A percentile compares a stretch with the other conserved stretches of the same genome.
Evolutionary conservation across 2,888 invertebrate genomes (phyloP).

Genomic region (Physocephala rufipes): DNA sequence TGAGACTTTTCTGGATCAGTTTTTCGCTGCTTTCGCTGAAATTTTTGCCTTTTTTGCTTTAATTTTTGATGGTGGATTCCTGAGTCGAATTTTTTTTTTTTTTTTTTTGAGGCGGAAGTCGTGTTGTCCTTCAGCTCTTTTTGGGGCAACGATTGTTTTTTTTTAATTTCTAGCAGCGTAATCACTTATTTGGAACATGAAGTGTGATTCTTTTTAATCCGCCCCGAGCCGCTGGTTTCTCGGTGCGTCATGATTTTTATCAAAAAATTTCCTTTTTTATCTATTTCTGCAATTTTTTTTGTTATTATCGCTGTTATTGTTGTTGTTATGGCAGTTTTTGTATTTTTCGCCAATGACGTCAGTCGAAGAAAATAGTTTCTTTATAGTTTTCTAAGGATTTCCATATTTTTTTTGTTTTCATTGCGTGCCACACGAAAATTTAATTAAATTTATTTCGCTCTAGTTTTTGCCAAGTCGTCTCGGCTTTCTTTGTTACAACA

Average conservation of each 20-base stretch:
- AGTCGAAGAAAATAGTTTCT: neutral
- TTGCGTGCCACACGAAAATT: slow-evolving; percentile 19
- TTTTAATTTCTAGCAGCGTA: neutral
- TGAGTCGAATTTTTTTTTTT: neutral
- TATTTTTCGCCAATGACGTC: too few species aligned
- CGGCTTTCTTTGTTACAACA: neutral
- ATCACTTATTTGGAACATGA: neutral
- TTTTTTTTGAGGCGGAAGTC: slow-evolving; percentile 13
- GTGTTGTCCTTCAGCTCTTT: neutral
- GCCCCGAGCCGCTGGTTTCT: too few species aligned
- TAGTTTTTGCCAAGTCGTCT: too few species aligned
- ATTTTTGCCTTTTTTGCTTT: neutral
- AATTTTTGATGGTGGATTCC: neutral
- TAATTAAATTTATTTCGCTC: slow-evolving; percentile 29
- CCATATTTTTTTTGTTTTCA: neutral
- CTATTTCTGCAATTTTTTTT: too few species aligned
- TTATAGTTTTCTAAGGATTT: neutral
- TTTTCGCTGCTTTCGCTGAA: too few species aligned
- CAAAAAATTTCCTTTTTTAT: too few species aligned
- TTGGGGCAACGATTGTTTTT: too few species aligned
- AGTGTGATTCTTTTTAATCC: neutral
- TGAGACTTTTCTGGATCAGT: too few species aligned
- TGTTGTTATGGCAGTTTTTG: neutral
- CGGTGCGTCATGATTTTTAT: neutral
- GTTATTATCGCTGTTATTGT: too few species aligned